phyloP scores from a whole-genome alignment of 64 coral and sea anemone species.

The Actinia equina region DNA sequence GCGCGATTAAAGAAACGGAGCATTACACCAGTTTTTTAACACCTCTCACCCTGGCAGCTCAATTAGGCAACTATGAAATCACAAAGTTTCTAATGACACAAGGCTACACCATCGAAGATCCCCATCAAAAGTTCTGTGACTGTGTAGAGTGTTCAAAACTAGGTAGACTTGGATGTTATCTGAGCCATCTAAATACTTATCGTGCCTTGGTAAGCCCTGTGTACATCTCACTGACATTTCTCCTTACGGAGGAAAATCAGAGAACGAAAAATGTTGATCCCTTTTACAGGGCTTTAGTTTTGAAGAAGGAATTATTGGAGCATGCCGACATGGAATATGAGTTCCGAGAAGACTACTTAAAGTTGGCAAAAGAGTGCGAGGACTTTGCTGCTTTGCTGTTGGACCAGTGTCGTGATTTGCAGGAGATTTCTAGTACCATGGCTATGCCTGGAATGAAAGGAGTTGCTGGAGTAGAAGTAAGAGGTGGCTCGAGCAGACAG shows the following conservation, averaged over 20 bases:
- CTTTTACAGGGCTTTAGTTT: not conserved
- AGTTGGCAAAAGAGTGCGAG: conserved; percentile 50
- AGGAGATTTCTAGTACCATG: conserved; percentile 68
- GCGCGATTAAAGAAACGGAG: not conserved
- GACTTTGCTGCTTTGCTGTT: conserved; percentile 64
- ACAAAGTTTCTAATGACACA: conserved; percentile 59
- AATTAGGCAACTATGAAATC: conserved; percentile 66
- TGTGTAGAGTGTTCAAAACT: not conserved
- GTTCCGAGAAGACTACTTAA: conserved; percentile 47
- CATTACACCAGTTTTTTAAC: conserved; percentile 43
- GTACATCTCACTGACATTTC: conserved; percentile 53
- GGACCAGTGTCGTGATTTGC: conserved; percentile 62
- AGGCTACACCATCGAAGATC: conserved; percentile 45
- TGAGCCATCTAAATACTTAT: conserved; percentile 55
- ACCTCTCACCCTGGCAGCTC: conserved; percentile 63
- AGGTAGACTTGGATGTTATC: conserved; percentile 9
- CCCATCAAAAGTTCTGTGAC: not conserved
- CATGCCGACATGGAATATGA: conserved; percentile 45
- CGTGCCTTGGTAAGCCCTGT: conserved; percentile 63
- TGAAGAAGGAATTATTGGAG: not conserved
- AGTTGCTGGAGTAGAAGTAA: conserved; percentile 29
- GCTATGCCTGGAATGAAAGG: conserved; percentile 52
- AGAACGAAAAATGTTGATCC: not conserved
- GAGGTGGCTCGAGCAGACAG: not conserved
- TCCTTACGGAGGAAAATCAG: not conserved